Percentiles rank a stretch among this genome's conserved stretches.
phyloP scores from a whole-genome alignment of 2,888 invertebrate genomes.

The Bedellia somnulentella region DNA sequence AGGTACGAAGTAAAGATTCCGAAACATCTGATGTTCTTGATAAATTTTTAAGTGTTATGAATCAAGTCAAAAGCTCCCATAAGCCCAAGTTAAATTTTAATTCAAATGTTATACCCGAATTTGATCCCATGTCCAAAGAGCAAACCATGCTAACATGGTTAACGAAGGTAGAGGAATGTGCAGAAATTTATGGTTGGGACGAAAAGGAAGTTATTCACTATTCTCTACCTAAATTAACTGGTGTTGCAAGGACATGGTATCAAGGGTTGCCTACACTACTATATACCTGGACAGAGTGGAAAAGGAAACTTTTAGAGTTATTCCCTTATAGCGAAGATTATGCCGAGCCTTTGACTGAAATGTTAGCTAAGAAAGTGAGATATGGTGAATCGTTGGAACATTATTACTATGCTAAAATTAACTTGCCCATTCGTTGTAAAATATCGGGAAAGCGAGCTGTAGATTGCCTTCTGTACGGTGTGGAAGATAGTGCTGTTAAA shows the following conservation, averaged over 20 bases:
- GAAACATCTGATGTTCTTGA: too few species aligned
- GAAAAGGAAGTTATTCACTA: constrained; percentile 1
- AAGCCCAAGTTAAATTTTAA: neutral
- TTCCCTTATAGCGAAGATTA: constrained; percentile 11
- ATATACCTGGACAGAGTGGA: constrained; percentile 11
- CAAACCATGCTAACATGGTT: too few species aligned
- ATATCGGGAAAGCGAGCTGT: constrained; percentile 11
- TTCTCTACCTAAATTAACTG: constrained; percentile 1
- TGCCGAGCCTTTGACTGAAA: constrained; percentile 11
- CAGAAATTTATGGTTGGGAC: constrained; percentile 2
- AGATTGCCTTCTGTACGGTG: constrained; percentile 11
- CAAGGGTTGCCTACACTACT: constrained; percentile 10
- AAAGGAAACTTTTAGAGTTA: constrained; percentile 9
- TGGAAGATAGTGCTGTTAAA: constrained; percentile 11
- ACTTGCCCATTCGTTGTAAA: constrained; percentile 11
- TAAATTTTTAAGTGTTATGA: too few species aligned
- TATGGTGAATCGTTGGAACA: constrained; percentile 12
- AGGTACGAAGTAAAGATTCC: too few species aligned
- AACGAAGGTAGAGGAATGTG: too few species aligned
- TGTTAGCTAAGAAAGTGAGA: constrained; percentile 9
- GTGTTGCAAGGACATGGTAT: constrained; percentile 12
- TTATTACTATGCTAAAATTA: too few species aligned
- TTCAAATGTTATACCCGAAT: neutral
- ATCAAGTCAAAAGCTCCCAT: constrained; percentile 12
- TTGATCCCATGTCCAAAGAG: too few species aligned